phyloP scores from a whole-genome alignment of 2,888 invertebrate species.

The Ischnus inquisitorius region DNA sequence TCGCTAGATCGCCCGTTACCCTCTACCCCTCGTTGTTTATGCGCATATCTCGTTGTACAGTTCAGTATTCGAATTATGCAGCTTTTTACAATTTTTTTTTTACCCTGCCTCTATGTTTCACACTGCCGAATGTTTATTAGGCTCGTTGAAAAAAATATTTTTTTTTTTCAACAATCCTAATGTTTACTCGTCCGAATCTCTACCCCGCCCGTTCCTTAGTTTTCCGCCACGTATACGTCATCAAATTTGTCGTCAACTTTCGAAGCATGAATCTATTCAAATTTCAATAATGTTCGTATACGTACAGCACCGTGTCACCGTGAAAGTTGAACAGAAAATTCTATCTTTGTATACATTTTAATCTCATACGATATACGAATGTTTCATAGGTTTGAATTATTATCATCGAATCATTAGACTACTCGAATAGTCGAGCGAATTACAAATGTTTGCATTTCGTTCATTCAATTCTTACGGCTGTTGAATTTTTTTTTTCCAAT shows the following conservation, averaged over 20 bases:
- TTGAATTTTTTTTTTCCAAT: background rate
- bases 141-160: no score
- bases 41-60: conserved; percentile 39
- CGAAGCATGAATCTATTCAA: conserved; percentile 34
- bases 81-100: conserved; percentile 28
- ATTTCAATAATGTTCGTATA: conserved; percentile 22
- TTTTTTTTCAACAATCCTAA: no score
- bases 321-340: conserved; percentile 10
- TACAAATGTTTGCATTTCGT: background rate
- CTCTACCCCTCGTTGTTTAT: conserved; percentile 34
- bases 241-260: conserved; percentile 24
- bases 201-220: background rate
- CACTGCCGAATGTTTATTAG: conserved; percentile 9
- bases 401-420: background rate
- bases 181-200: conserved; percentile 60
- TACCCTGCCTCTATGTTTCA: background rate
- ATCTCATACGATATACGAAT: conserved; percentile 49
- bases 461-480: background rate
- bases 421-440: background rate
- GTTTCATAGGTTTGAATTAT: conserved; percentile 40
- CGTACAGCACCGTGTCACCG: conserved; percentile 38
- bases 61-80: conserved; percentile 42
- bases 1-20: conserved; percentile 60
- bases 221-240: background rate
- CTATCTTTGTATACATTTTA: conserved; percentile 41